These are phyloP conservation scores for Glareola pratincola DNA, from an alignment of 2,113 vertebrate genomes.

Conservation along the genomic window DNA sequence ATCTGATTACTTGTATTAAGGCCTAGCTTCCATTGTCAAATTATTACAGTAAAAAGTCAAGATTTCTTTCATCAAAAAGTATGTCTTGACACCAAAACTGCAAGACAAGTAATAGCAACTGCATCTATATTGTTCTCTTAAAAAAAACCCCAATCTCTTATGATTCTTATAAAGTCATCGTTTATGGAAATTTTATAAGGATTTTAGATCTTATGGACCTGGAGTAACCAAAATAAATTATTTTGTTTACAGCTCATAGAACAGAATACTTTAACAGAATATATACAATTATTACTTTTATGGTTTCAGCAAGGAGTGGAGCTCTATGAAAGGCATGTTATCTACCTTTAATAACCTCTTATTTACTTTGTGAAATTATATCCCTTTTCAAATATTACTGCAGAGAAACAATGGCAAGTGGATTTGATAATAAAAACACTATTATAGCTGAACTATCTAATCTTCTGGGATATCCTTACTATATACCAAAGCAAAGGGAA, in stretches of 20 bases:
- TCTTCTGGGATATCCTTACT: not conserved
- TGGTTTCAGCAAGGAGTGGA: not conserved
- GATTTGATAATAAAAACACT: not conserved
- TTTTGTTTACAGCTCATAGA: not conserved
- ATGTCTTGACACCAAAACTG: not conserved
- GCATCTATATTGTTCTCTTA: not conserved
- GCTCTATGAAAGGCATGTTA: not conserved
- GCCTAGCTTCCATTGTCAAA: not conserved
- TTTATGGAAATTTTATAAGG: not conserved
- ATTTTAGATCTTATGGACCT: not conserved
- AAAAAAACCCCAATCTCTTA: fast-evolving
- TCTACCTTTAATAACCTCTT: not conserved
- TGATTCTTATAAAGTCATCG: not conserved
- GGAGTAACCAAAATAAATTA: not conserved
- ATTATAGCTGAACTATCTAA: not conserved
- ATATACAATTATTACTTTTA: not conserved
- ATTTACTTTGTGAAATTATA: not conserved
- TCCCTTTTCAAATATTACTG: not conserved
- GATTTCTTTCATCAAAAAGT: not conserved
- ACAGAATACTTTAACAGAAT: not conserved
- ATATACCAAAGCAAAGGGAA: not conserved
- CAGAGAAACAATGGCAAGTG: not conserved
- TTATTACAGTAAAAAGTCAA: not conserved
- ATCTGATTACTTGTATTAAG: not conserved
- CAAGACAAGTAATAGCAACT: not conserved